Evolutionary conservation across 2,888 invertebrate genomes (phyloP).

Genomic region (Limulus polyphemus): DNA sequence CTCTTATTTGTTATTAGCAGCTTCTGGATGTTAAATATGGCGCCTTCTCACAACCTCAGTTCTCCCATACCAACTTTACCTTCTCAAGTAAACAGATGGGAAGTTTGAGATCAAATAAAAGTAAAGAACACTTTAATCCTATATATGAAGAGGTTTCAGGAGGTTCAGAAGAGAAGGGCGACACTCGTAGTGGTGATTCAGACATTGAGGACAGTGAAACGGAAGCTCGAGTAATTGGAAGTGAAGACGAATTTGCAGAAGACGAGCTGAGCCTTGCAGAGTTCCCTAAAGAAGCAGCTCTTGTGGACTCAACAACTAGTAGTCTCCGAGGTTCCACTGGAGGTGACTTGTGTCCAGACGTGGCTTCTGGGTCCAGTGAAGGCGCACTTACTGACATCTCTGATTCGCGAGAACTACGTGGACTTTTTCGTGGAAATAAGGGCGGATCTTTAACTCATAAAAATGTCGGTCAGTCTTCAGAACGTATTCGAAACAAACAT

Average conservation of each 20-base stretch:
- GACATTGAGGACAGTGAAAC: slow-evolving; percentile 26
- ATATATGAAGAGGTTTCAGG: slow-evolving; percentile 28
- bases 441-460: not conserved
- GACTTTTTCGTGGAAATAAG: slow-evolving; percentile 12
- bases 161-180: slow-evolving; percentile 23
- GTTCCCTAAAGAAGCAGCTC: not conserved
- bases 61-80: slow-evolving; percentile 24
- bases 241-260: slow-evolving; percentile 28
- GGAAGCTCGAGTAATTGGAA: slow-evolving; percentile 22
- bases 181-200: slow-evolving; percentile 21
- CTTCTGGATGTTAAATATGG: slow-evolving; percentile 28
- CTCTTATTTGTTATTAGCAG: slow-evolving; percentile 5
- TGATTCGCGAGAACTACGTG: slow-evolving; percentile 5
- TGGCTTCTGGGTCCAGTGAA: slow-evolving; percentile 14
- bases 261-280: slow-evolving; percentile 28
- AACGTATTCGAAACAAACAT: slow-evolving; percentile 21
- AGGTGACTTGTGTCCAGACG: slow-evolving; percentile 17
- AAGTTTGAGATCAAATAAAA: slow-evolving; percentile 3
- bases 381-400: slow-evolving; percentile 15
- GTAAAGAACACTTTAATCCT: slow-evolving; percentile 25
- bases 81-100: slow-evolving; percentile 7
- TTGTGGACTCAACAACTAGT: too few relatives aligned
- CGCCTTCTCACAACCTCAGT: slow-evolving; percentile 25
- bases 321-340: slow-evolving; percentile 11
- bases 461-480: slow-evolving; percentile 20